A percentile compares a stretch with the other conserved stretches of the same genome.
These are phyloP conservation scores for Apamea sordens DNA, from an alignment of 2,888 invertebrate genomes.

Conservation along the genomic window DNA sequence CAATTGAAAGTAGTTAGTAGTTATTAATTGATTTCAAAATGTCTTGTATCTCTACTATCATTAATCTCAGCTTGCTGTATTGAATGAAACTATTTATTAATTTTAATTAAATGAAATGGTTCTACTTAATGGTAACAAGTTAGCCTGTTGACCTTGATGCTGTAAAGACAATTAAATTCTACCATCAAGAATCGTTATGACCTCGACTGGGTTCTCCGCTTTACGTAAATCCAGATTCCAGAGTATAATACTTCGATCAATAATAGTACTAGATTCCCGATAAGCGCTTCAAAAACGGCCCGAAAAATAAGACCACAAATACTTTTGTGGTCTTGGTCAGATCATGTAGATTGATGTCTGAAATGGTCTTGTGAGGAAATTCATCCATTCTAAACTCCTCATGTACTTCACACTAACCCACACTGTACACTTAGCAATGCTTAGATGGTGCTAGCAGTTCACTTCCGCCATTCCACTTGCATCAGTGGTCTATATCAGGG, in stretches of 20 bases:
- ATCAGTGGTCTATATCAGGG: neutral
- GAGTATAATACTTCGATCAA: too few relatives aligned
- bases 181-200: neutral
- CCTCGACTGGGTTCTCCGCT: neutral
- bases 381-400: too few relatives aligned
- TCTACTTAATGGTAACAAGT: neutral
- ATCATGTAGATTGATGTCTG: too few relatives aligned
- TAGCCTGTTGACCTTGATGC: neutral
- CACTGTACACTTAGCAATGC: too few relatives aligned
- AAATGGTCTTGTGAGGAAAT: too few relatives aligned
- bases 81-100: conserved; percentile 31
- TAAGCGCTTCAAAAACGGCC: too few relatives aligned
- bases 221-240: neutral
- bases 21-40: conserved; percentile 44
- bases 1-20: conserved; percentile 33
- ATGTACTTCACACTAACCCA: too few relatives aligned
- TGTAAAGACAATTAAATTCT: conserved; percentile 12
- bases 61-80: conserved; percentile 14
- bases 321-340: too few relatives aligned
- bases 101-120: conserved; percentile 4
- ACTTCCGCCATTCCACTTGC: neutral
- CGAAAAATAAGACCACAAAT: too few relatives aligned
- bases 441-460: too few relatives aligned
- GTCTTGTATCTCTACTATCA: conserved; percentile 9
- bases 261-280: too few relatives aligned